Evolutionary conservation across 2,113 vertebrate species (phyloP).

Genomic region (Anhinga anhinga): DNA sequence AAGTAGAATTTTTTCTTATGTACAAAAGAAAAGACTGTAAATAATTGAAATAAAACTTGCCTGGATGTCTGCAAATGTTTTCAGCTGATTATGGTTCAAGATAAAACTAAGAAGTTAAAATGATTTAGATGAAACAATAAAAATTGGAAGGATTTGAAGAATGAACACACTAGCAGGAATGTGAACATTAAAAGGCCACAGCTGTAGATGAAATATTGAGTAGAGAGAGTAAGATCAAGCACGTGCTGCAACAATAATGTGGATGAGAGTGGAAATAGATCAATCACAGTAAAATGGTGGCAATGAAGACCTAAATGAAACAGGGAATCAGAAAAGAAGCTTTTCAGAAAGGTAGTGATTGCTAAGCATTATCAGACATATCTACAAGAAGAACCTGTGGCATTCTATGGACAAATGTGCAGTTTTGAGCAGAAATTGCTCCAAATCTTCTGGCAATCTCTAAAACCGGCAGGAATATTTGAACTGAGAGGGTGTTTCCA

Average conservation of each 20-base stretch:
- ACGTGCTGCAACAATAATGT: background rate
- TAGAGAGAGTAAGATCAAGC: background rate
- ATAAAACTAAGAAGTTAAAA: background rate
- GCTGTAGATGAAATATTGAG: background rate
- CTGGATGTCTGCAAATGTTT: background rate
- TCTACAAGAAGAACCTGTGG: background rate
- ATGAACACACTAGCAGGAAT: background rate
- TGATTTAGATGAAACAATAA: background rate
- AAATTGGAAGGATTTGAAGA: background rate
- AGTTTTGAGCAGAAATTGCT: background rate
- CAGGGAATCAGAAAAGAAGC: background rate
- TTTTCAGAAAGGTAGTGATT: background rate
- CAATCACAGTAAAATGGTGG: background rate
- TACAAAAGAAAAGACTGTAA: background rate
- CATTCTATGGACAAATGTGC: fast-evolving
- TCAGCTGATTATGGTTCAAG: background rate
- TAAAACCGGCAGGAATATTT: background rate
- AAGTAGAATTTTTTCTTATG: background rate
- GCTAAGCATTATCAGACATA: background rate
- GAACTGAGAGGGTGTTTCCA: background rate
- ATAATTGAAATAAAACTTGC: background rate
- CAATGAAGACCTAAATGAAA: background rate
- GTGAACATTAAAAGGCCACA: background rate
- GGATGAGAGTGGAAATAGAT: background rate
- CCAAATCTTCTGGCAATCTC: background rate